Evolutionary conservation across 37 sponge, comb jelly and placozoan genomes (phyloP).

Genomic region (Chondrosia reniformis): DNA sequence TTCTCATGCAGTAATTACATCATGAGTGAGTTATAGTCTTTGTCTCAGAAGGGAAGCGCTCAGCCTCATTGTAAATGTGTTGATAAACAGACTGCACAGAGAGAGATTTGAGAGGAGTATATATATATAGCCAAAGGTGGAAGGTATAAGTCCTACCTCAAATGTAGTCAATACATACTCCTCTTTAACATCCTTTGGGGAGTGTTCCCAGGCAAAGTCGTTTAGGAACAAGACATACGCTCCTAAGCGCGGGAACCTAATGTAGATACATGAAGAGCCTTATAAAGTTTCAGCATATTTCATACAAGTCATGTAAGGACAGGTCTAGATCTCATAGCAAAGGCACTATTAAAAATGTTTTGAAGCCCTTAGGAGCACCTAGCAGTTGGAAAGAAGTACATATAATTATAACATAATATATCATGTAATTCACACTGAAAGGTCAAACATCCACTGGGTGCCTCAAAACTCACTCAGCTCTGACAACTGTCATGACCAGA

Average conservation of each 20-base stretch:
- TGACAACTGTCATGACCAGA: constrained; percentile 10
- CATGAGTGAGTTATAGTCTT: no score
- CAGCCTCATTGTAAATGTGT: no score
- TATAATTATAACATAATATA: background rate
- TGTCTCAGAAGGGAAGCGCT: no score
- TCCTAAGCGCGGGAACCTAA: constrained; percentile 57
- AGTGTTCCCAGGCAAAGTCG: constrained; percentile 55
- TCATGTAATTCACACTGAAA: no score
- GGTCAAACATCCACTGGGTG: background rate
- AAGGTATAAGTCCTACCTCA: background rate
- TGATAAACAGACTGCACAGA: no score
- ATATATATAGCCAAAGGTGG: no score
- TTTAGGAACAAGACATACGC: constrained; percentile 61
- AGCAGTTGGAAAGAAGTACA: no score
- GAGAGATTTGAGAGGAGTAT: no score
- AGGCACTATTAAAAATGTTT: background rate
- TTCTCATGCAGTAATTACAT: no score
- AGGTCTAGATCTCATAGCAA: background rate
- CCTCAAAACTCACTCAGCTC: background rate
- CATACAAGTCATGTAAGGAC: background rate
- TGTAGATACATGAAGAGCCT: background rate
- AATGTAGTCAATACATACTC: constrained; percentile 15
- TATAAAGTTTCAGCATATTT: no score
- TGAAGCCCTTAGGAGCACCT: no score
- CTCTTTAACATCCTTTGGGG: background rate